Percentiles rank a stretch among this genome's conserved stretches.
phyloP scores from a whole-genome alignment of 92 coral and sea anemone genomes.

The Phenganax subtilis region DNA sequence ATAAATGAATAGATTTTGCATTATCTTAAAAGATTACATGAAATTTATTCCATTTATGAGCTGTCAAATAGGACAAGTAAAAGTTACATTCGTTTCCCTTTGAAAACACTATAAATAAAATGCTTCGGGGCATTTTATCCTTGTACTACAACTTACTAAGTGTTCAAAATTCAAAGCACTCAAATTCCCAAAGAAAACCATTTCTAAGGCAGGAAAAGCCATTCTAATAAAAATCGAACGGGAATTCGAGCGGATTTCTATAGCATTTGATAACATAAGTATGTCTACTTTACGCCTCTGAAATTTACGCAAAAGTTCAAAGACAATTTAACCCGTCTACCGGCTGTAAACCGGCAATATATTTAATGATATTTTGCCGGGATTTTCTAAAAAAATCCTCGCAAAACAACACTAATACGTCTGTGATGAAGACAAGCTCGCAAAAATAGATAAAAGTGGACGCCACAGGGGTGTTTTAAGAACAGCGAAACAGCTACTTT shows the following conservation, averaged over 20 bases:
- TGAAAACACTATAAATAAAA: too few species aligned
- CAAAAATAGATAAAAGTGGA: background rate
- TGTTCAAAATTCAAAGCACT: background rate
- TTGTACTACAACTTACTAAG: background rate
- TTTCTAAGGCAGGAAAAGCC: background rate
- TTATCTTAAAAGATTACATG: too few species aligned
- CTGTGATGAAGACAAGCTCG: background rate
- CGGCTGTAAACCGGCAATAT: slow-evolving; percentile 6
- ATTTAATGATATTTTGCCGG: slow-evolving; percentile 10
- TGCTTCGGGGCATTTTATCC: background rate
- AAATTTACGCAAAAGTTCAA: too few species aligned
- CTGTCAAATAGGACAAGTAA: too few species aligned
- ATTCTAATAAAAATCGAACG: background rate
- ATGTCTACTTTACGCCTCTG: slow-evolving; percentile 3
- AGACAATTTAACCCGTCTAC: background rate
- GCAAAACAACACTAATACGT: background rate
- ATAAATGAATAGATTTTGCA: background rate
- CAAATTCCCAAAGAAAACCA: background rate
- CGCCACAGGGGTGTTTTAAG: background rate
- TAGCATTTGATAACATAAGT: slow-evolving; percentile 12
- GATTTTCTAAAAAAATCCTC: background rate
- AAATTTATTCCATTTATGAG: too few species aligned
- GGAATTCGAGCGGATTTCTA: background rate
- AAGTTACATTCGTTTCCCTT: too few species aligned
- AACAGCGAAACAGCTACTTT: background rate